These are phyloP conservation scores for Ochotona curzoniae DNA, from an alignment of 2,113 vertebrate genomes.

Conservation along the genomic window DNA sequence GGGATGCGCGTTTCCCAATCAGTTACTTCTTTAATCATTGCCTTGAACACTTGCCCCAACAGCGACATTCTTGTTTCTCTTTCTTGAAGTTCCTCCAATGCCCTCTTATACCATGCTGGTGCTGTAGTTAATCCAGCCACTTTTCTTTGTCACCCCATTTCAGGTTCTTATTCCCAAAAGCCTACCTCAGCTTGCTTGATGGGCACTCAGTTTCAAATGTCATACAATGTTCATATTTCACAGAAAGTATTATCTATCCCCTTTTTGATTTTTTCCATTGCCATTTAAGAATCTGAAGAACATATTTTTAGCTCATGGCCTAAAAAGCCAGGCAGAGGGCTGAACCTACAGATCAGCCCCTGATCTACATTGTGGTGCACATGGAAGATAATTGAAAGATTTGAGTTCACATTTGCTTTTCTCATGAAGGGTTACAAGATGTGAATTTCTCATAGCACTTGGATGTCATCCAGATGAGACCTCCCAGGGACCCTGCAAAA, in stretches of 20 bases:
- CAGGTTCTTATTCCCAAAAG: not conserved
- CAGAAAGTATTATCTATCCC: not conserved
- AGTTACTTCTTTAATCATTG: too few relatives aligned
- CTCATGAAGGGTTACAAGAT: not conserved
- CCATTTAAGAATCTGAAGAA: not conserved
- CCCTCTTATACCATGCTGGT: not conserved
- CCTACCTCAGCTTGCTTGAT: not conserved
- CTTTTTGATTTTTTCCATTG: not conserved
- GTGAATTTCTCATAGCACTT: not conserved
- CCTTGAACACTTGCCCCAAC: too few relatives aligned
- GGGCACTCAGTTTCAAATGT: not conserved
- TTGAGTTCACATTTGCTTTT: not conserved
- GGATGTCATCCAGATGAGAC: too few relatives aligned
- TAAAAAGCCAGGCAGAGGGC: not conserved
- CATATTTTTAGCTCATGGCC: not conserved
- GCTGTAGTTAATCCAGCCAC: not conserved
- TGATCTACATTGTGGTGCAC: not conserved
- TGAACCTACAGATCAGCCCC: fast-evolving
- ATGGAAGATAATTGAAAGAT: fast-evolving
- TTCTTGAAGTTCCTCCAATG: not conserved
- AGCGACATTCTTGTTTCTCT: not conserved
- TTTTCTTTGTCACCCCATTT: not conserved
- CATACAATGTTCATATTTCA: not conserved
- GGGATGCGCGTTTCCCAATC: too few relatives aligned
- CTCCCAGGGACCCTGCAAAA: not conserved